These are phyloP conservation scores for Venturia canescens DNA, from an alignment of 1,140 invertebrate genomes.

Conservation along the genomic window DNA sequence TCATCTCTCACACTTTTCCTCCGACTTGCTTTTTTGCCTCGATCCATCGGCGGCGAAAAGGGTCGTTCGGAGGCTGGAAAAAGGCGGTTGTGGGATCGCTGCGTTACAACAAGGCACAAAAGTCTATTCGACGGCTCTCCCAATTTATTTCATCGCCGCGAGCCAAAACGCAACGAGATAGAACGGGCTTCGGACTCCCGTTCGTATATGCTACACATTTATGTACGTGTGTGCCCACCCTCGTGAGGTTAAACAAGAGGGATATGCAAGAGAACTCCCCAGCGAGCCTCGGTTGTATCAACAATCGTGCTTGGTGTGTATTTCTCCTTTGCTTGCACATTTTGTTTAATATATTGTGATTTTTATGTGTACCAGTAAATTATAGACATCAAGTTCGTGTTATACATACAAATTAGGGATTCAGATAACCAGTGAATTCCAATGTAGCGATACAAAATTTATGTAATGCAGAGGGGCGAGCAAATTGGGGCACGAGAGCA, in stretches of 20 bases:
- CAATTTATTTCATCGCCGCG: constrained; percentile 38
- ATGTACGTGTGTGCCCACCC: too few relatives aligned
- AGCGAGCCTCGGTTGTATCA: not conserved
- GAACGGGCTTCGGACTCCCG: not conserved
- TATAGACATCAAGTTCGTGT: not conserved
- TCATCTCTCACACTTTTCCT: too few relatives aligned
- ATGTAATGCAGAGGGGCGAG: too few relatives aligned
- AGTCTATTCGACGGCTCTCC: constrained; percentile 32
- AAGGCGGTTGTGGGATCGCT: not conserved
- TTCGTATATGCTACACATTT: not conserved
- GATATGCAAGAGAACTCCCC: not conserved
- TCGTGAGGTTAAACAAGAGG: not conserved
- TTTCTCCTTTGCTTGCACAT: constrained; percentile 30
- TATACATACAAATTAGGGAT: too few relatives aligned
- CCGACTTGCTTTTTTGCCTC: not conserved
- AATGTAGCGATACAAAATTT: too few relatives aligned
- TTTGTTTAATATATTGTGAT: not conserved
- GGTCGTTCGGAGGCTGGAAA: not conserved
- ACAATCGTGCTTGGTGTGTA: constrained; percentile 27
- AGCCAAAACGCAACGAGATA: not conserved
- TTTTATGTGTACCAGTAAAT: too few relatives aligned
- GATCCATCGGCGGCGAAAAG: not conserved
- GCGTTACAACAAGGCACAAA: constrained; percentile 7
- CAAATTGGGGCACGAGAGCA: too few relatives aligned
- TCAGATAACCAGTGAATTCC: too few relatives aligned